Conservation (phyloP, 2,113 vertebrate species). For the Circaetus cinerascens region DNA sequence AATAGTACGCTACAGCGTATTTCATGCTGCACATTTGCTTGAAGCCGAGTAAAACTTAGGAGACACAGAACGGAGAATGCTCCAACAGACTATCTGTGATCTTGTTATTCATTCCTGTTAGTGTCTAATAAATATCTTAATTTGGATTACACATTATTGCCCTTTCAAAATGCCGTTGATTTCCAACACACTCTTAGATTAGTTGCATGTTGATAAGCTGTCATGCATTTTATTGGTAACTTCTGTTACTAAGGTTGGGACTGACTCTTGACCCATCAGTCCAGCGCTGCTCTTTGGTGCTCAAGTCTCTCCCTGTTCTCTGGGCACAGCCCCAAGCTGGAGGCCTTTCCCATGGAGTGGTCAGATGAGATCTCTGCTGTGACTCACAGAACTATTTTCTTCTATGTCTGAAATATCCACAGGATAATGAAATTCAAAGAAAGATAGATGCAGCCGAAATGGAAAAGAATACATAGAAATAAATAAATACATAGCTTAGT, state of each 20-base stretch:
- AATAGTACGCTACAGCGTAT: rapidly evolving
- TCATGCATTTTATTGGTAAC: background rate
- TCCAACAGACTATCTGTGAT: background rate
- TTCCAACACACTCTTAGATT: background rate
- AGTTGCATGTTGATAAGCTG: background rate
- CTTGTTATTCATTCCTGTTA: background rate
- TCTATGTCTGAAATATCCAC: background rate
- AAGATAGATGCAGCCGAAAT: background rate
- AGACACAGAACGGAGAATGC: background rate
- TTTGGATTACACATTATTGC: background rate
- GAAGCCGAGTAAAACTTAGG: background rate
- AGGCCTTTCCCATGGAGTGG: background rate
- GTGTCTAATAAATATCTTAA: background rate
- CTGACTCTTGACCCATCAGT: background rate
- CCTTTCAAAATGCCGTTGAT: background rate
- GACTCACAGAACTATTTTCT: background rate
- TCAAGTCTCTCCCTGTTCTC: background rate
- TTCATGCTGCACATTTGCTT: background rate
- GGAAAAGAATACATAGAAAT: background rate
- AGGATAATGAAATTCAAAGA: background rate
- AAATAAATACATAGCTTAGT: no score
- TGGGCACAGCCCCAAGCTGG: background rate
- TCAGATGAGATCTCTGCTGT: background rate
- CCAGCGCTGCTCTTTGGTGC: background rate
- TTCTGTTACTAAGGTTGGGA: background rate